A percentile compares a stretch with the other conserved stretches of the same genome.
These are phyloP conservation scores for Dromaius novaehollandiae DNA, from an alignment of 2,113 vertebrate genomes.

Conservation along the genomic window DNA sequence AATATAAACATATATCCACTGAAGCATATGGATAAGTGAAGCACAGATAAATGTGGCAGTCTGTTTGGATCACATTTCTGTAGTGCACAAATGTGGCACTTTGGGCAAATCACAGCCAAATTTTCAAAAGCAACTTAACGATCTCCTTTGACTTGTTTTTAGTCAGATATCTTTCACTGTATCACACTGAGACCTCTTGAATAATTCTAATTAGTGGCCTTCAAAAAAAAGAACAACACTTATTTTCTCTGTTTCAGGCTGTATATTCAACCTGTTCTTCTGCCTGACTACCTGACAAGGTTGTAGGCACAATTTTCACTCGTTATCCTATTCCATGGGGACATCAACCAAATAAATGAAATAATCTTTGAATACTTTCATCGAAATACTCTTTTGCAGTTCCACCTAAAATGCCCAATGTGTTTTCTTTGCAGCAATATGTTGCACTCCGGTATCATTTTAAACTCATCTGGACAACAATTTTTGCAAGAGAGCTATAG, in stretches of 20 bases:
- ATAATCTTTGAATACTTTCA: background rate
- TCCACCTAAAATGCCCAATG: background rate
- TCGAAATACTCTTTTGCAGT: background rate
- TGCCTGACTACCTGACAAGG: background rate
- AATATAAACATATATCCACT: background rate
- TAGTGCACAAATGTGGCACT: background rate
- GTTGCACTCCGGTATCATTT: background rate
- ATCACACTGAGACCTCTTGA: background rate
- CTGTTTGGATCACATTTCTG: background rate
- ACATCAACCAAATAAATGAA: background rate
- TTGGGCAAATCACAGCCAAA: background rate
- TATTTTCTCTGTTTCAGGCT: background rate
- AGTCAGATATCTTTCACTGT: background rate
- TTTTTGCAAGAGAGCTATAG: background rate
- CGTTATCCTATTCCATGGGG: background rate
- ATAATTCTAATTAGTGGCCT: background rate
- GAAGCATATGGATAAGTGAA: background rate
- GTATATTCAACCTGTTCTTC: background rate
- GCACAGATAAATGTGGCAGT: background rate
- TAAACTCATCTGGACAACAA: background rate
- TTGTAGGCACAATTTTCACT: background rate
- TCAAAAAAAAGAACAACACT: background rate
- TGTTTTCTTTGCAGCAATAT: background rate
- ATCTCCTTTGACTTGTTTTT: background rate
- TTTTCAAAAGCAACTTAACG: background rate